phyloP scores from a whole-genome alignment of 1,140 invertebrate species.

The Zaprionus inermis region DNA sequence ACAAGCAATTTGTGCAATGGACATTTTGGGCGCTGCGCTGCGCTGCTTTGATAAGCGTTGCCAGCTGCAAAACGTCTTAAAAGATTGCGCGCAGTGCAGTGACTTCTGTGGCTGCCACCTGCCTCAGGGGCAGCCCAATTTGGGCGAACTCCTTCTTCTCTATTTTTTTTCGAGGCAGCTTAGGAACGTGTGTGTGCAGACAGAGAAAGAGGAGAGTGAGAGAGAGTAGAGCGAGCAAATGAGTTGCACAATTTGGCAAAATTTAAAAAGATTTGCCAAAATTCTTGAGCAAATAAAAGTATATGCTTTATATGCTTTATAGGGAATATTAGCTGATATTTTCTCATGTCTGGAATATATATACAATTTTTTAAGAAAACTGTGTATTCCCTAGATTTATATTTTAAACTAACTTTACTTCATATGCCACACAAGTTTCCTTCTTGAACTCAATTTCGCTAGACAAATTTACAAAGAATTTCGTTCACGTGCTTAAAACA shows the following conservation, averaged over 20 bases:
- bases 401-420: not conserved
- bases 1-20: slow-evolving; percentile 79
- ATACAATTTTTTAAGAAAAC: not conserved
- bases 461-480: too few species aligned
- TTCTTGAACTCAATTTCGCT: not conserved
- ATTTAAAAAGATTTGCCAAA: not conserved
- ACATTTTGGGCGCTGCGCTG: slow-evolving; percentile 70
- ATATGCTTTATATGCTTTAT: not conserved
- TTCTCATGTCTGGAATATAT: not conserved
- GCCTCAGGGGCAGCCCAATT: slow-evolving; percentile 16
- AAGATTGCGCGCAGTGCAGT: slow-evolving; percentile 75
- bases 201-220: not conserved
- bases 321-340: not conserved
- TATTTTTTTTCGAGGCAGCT: not conserved
- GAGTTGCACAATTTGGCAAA: slow-evolving; percentile 13
- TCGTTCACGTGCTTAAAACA: too few species aligned
- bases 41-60: slow-evolving; percentile 74
- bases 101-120: slow-evolving; percentile 54
- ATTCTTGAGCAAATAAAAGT: not conserved
- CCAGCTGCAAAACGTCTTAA: slow-evolving; percentile 78
- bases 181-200: slow-evolving; percentile 5
- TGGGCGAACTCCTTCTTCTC: not conserved
- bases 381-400: not conserved
- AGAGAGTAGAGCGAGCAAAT: not conserved
- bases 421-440: not conserved